Percentiles rank a stretch among this genome's conserved stretches.
These are phyloP conservation scores for Callipepla californica DNA, from an alignment of 2,113 vertebrate genomes.

Conservation along the genomic window DNA sequence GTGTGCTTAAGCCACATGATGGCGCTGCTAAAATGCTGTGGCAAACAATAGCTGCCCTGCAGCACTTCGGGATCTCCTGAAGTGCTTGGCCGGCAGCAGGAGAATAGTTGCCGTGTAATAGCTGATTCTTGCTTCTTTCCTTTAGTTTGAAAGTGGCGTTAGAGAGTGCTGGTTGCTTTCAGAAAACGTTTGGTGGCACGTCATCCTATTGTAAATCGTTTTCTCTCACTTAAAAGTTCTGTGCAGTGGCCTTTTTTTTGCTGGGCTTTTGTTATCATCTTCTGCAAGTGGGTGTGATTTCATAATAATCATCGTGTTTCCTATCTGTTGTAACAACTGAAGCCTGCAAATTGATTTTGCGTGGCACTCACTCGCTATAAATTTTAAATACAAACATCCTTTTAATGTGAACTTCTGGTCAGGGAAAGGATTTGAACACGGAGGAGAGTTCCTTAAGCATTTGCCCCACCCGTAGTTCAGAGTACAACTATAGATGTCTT, in stretches of 20 bases:
- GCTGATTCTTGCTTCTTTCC: not conserved
- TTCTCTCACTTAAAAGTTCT: not conserved
- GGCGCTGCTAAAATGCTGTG: constrained; percentile 8
- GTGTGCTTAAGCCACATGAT: not conserved
- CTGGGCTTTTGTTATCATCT: not conserved
- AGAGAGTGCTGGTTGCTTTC: not conserved
- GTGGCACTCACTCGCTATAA: not conserved
- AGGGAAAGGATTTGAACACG: not conserved
- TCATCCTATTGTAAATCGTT: not conserved
- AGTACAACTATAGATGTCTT: not conserved
- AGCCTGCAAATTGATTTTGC: not conserved
- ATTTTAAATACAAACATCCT: not conserved
- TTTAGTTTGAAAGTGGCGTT: not conserved
- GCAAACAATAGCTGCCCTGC: not conserved
- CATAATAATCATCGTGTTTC: not conserved
- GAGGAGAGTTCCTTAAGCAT: not conserved
- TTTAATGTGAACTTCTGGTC: not conserved
- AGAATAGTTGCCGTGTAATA: not conserved
- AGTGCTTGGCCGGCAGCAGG: rapidly evolving
- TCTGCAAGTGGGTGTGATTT: constrained; percentile 30
- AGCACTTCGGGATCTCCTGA: rapidly evolving
- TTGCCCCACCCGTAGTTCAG: not conserved
- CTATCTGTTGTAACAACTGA: not conserved
- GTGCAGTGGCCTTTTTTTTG: not conserved
- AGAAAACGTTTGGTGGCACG: not conserved